Percentiles rank a stretch among this genome's conserved stretches.
These are phyloP conservation scores for Zaprionus inermis DNA, from an alignment of 1,140 invertebrate genomes.

Conservation along the genomic window DNA sequence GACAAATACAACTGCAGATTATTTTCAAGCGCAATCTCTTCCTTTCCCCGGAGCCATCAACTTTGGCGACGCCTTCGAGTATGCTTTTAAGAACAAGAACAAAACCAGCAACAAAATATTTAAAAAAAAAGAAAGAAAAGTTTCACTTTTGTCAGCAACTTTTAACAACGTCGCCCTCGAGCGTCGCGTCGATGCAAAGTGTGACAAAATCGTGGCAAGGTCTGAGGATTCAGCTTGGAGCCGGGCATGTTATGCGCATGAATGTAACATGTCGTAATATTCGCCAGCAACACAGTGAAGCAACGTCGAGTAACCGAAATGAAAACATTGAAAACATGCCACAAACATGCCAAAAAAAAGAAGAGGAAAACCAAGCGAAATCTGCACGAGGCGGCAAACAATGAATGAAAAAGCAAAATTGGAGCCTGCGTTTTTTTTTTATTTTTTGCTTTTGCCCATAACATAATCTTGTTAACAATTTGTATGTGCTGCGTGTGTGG, in stretches of 20 bases:
- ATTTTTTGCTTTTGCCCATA: conserved; percentile 23
- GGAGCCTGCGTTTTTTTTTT: conserved; percentile 29
- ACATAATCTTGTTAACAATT: conserved; percentile 80
- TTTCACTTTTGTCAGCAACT: conserved; percentile 41
- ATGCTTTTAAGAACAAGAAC: conserved; percentile 25
- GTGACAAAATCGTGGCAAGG: conserved; percentile 27
- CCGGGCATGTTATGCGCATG: conserved; percentile 52
- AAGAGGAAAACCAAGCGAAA: conserved; percentile 26
- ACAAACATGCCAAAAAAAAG: conserved; percentile 71
- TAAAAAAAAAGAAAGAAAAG: conserved; percentile 26
- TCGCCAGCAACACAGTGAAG: conserved; percentile 60
- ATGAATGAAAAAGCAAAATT: conserved; percentile 56
- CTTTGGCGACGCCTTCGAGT: conserved; percentile 37
- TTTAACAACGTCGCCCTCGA: conserved; percentile 33
- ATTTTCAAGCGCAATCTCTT: neutral
- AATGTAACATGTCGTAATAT: conserved; percentile 74
- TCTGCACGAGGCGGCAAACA: conserved; percentile 31
- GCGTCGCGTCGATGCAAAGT: conserved; percentile 33
- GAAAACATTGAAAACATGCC: conserved; percentile 53
- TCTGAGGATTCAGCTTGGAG: conserved; percentile 5
- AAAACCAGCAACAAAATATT: neutral
- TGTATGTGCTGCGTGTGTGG: conserved; percentile 35
- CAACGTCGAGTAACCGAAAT: conserved; percentile 29
- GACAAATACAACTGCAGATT: neutral
- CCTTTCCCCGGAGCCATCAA: conserved; percentile 6